phyloP scores from a whole-genome alignment of 1,140 invertebrate genomes.

The Bradynema listronoti region DNA sequence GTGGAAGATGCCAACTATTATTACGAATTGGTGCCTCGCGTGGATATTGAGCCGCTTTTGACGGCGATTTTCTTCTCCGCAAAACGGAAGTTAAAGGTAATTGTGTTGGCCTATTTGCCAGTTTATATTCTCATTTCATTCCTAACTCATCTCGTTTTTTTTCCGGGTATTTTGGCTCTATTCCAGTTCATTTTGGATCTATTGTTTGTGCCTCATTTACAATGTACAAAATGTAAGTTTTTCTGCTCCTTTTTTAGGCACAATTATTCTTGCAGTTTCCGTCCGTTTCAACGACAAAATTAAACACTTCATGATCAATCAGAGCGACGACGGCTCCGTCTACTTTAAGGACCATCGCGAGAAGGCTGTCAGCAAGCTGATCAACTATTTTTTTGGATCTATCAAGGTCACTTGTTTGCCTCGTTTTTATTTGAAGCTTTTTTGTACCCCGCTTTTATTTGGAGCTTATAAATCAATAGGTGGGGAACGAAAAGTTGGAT shows the following conservation, averaged over 20 bases:
- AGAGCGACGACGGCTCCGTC: conserved; percentile 19
- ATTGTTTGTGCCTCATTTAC: neutral
- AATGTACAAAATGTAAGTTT: neutral
- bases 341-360: conserved; percentile 15
- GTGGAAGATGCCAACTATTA: conserved; percentile 24
- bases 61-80: conserved; percentile 32
- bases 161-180: neutral
- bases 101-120: neutral
- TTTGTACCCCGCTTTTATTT: no score
- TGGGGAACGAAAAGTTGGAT: no score
- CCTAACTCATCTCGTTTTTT: neutral
- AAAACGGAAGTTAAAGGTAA: conserved; percentile 29
- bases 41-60: conserved; percentile 32
- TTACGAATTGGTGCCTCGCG: conserved; percentile 26
- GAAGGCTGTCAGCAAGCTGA: conserved; percentile 31
- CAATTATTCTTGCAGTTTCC: conserved; percentile 26
- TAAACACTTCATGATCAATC: conserved; percentile 33
- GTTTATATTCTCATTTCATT: neutral
- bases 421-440: no score
- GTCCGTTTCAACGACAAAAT: conserved; percentile 22
- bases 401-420: no score
- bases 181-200: neutral
- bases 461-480: no score
- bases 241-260: conserved; percentile 10
- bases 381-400: conserved; percentile 22